Evolutionary conservation across 1,140 invertebrate genomes (phyloP), one percentile per base, ranked within the genome.

Genomic region (Penaeus chinensis): DNA sequence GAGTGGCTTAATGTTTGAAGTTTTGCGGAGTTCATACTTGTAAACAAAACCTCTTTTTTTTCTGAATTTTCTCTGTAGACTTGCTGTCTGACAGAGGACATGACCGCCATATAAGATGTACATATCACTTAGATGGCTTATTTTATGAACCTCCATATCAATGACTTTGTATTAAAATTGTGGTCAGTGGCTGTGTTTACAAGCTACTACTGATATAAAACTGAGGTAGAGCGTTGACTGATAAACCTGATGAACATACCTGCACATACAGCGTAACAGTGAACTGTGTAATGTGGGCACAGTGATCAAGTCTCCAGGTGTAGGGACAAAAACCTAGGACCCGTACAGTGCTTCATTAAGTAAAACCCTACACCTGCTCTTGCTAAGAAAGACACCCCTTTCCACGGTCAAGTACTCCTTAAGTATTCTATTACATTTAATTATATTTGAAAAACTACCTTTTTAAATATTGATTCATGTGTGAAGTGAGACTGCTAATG

Each of bases 171-270:
- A 82, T 86, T 65, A 62, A 78, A 83, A 74, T 65, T 76, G 69
- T 87, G 71, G 81, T 82, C 81, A 87, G 86, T 87, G 86, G 86
- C 86, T 87, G 86, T 87, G 86, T 87, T 87, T 87, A 87, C 86
- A 87, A 87, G 82, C 82, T 88, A 88, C 82, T 88, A 88, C 82
- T 84, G 82, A 84, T 88, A 88, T 88, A 88, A 88, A 88, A 88
- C 87, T 88, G 87, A 88, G 87, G 87, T 88, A 88, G 87, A 88
- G 87, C 77, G 87, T 88, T 88, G 87, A 88, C 69, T 88, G 87
- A 47, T 84, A 80, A 88, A 88, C 87, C 87, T 88, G 87, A 88
- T 88, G 87, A 88, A 84, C 82, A 88, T 88, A 88, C 82, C 87
- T 84, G 87, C 82, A 88, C 78, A 71, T 82, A 82, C 86, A 82